Evolutionary conservation across 2,888 invertebrate genomes (phyloP).

Genomic region (Mantis religiosa): DNA sequence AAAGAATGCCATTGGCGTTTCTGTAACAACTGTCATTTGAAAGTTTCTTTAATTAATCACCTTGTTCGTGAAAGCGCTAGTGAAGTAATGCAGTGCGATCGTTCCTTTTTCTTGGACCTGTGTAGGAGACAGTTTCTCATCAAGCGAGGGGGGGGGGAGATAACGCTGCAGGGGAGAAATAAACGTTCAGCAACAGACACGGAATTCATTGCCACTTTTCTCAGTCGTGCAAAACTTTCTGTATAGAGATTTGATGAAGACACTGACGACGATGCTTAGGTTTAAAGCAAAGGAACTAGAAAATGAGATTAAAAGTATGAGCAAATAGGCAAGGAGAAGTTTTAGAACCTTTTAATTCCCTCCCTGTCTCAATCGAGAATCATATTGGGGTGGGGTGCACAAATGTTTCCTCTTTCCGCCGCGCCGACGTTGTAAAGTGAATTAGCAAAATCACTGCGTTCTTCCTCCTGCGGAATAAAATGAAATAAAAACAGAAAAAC

Average conservation of each 20-base stretch:
- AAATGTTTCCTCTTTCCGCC: not conserved
- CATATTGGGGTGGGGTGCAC: not conserved
- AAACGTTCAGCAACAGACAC: not conserved
- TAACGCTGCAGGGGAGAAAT: not conserved
- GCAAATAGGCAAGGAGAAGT: not conserved
- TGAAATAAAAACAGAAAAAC: not conserved
- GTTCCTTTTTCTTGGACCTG: not conserved
- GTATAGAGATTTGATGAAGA: slow-evolving; percentile 13
- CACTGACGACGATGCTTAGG: not conserved
- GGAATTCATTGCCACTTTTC: not conserved
- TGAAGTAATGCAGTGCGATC: not conserved
- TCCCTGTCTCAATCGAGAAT: not conserved
- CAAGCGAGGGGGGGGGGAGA: not conserved
- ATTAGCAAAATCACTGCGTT: slow-evolving; percentile 4
- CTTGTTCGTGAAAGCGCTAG: not conserved
- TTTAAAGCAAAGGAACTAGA: slow-evolving; percentile 9
- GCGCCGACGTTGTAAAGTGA: not conserved
- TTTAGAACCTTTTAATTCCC: not conserved
- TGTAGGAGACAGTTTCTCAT: not conserved
- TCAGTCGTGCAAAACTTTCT: not conserved
- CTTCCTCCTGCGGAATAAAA: not conserved
- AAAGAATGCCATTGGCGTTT: not conserved
- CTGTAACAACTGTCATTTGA: not conserved
- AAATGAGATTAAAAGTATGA: slow-evolving; percentile 15
- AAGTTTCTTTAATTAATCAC: not conserved